These are phyloP conservation scores for Pteronotus mesoamericanus DNA, from an alignment of 2,797 vertebrate genomes.

Conservation along the genomic window DNA sequence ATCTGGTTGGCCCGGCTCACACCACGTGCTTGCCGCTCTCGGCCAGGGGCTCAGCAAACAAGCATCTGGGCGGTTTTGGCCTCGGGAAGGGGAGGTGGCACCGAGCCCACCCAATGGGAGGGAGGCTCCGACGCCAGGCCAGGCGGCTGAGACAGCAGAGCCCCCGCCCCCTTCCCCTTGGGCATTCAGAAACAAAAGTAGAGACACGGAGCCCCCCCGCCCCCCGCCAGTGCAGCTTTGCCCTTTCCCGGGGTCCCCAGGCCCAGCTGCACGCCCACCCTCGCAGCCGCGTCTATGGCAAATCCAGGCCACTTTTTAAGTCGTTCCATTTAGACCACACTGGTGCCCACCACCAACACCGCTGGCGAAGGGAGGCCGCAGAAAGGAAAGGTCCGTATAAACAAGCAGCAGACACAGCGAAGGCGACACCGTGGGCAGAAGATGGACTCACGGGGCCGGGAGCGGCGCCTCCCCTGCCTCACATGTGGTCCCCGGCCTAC, in stretches of 20 bases:
- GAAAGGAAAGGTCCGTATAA: rapidly evolving
- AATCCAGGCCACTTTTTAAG: not conserved
- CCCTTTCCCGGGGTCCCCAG: not conserved
- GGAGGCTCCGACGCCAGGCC: not conserved
- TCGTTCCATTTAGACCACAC: rapidly evolving
- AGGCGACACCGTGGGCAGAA: rapidly evolving
- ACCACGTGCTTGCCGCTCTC: not conserved
- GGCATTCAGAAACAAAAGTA: rapidly evolving
- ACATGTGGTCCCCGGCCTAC: not conserved
- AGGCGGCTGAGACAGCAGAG: rapidly evolving
- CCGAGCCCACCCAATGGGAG: not conserved
- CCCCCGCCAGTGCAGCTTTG: rapidly evolving
- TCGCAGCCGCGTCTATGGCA: not conserved
- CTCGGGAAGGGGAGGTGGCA: rapidly evolving
- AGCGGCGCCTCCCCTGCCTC: rapidly evolving
- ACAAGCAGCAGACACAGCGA: rapidly evolving
- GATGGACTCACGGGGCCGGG: rapidly evolving
- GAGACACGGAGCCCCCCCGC: rapidly evolving
- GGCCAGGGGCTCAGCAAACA: not conserved
- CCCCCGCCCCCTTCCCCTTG: rapidly evolving
- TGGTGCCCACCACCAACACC: rapidly evolving
- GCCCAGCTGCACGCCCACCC: not conserved
- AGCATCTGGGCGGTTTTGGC: not conserved
- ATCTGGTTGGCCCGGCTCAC: not conserved
- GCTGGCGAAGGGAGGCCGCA: rapidly evolving